phyloP scores from a whole-genome alignment of 2,797 vertebrate species.

The Lepidocolaptes lacrymiger region DNA sequence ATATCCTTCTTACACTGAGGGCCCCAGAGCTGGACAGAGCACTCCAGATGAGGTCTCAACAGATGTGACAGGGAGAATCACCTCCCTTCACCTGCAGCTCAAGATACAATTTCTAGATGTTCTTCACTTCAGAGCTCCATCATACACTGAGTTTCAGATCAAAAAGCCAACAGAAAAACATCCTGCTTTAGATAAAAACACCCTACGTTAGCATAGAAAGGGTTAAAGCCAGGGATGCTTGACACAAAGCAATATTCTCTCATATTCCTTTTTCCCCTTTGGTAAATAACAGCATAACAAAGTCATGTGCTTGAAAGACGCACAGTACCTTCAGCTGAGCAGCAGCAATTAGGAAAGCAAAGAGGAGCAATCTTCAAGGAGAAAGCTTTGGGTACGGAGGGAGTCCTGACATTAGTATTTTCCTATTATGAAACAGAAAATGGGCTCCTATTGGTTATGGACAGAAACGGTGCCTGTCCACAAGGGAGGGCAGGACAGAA shows the following conservation, averaged over 20 bases:
- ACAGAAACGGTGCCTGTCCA: slow-evolving; percentile 13
- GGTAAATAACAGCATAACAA: slow-evolving; percentile 45
- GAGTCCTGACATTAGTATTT: slow-evolving; percentile 43
- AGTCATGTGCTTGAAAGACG: slow-evolving; percentile 46
- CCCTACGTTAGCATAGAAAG: not conserved
- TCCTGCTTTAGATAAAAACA: fast-evolving
- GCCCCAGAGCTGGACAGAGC: not conserved
- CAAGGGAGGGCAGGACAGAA: not conserved
- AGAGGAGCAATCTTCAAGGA: slow-evolving; percentile 63
- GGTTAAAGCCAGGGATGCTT: not conserved
- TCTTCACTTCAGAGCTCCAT: not conserved
- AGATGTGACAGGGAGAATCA: fast-evolving
- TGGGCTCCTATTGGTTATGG: not conserved
- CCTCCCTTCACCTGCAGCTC: fast-evolving
- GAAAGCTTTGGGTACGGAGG: slow-evolving; percentile 57
- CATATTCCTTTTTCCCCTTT: not conserved
- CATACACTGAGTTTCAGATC: not conserved
- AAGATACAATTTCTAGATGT: not conserved
- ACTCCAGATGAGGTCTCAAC: not conserved
- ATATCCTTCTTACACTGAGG: not conserved
- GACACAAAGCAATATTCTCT: not conserved
- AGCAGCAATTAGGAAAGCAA: slow-evolving; percentile 62
- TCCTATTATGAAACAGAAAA: slow-evolving; percentile 57
- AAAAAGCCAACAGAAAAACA: not conserved
- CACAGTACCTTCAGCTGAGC: slow-evolving; percentile 52